These are phyloP conservation scores for Tauraco hartlaubi DNA, from an alignment of 2,797 vertebrate genomes.

Conservation along the genomic window DNA sequence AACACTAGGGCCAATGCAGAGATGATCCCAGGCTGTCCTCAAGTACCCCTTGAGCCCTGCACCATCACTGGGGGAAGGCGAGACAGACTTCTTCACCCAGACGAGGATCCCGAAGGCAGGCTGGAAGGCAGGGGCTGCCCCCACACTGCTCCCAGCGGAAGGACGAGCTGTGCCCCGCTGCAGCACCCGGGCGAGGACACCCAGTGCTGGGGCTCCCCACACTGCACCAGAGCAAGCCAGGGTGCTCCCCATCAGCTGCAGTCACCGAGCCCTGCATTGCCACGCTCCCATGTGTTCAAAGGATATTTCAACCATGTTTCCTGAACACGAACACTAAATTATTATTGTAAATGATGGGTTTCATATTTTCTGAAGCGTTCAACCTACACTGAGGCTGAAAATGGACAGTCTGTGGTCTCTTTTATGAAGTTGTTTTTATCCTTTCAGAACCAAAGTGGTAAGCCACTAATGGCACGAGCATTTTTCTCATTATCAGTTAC, in stretches of 20 bases:
- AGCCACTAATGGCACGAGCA: constrained; percentile 57
- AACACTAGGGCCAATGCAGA: neutral
- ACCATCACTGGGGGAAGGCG: neutral
- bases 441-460: constrained; percentile 48
- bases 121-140: neutral
- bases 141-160: neutral
- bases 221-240: rapidly evolving
- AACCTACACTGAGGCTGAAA: constrained; percentile 29
- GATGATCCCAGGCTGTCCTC: neutral
- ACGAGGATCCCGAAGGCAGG: neutral
- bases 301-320: neutral
- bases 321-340: constrained; percentile 9
- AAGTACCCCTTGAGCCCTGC: rapidly evolving
- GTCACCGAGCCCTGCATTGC: rapidly evolving
- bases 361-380: constrained; percentile 9
- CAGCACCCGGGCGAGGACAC: rapidly evolving
- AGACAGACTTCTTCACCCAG: neutral
- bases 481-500: constrained; percentile 73
- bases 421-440: constrained; percentile 61
- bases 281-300: rapidly evolving
- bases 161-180: neutral
- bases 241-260: neutral
- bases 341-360: constrained; percentile 40
- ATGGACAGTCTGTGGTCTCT: constrained; percentile 56
- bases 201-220: rapidly evolving